Conservation (phyloP, 2,888 invertebrate species). For the Phanerotoma sp. region DNA sequence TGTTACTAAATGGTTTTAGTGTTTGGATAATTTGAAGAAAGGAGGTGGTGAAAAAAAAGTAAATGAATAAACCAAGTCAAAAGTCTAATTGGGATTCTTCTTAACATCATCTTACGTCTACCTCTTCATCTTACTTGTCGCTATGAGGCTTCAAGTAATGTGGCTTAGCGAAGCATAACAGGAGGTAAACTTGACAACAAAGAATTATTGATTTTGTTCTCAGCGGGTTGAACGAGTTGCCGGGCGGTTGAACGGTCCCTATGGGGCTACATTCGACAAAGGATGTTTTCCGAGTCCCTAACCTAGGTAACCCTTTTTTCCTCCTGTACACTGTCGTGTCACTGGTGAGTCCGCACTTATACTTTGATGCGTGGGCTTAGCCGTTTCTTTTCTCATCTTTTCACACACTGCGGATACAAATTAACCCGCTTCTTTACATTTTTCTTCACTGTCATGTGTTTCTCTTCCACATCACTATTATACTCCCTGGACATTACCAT, state of each 20-base stretch:
- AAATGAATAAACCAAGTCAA: too few relatives aligned
- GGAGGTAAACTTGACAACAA: constrained; percentile 55
- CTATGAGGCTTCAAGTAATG: constrained; percentile 41
- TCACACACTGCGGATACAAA: neutral
- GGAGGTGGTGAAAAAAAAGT: too few relatives aligned
- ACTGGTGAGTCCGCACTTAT: neutral
- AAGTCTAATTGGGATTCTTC: too few relatives aligned
- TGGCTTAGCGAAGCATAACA: constrained; percentile 51
- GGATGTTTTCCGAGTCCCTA: constrained; percentile 57
- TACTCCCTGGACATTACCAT: constrained; percentile 8
- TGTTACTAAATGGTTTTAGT: too few relatives aligned
- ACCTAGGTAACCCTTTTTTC: constrained; percentile 57
- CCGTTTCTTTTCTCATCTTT: neutral
- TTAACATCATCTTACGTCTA: too few relatives aligned
- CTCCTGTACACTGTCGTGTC: constrained; percentile 33
- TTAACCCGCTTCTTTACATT: constrained; percentile 15
- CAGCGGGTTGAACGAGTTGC: constrained; percentile 53
- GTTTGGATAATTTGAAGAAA: too few relatives aligned
- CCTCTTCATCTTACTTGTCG: constrained; percentile 34
- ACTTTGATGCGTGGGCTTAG: constrained; percentile 1
- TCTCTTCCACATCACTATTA: constrained; percentile 15
- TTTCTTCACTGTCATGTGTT: constrained; percentile 30
- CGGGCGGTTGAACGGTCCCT: constrained; percentile 54
- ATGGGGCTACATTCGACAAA: constrained; percentile 55
- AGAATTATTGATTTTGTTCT: constrained; percentile 56